Percentiles rank a stretch among this genome's conserved stretches.
phyloP scores from a whole-genome alignment of 1,140 invertebrate genomes.

The Lepidurus packardi region DNA sequence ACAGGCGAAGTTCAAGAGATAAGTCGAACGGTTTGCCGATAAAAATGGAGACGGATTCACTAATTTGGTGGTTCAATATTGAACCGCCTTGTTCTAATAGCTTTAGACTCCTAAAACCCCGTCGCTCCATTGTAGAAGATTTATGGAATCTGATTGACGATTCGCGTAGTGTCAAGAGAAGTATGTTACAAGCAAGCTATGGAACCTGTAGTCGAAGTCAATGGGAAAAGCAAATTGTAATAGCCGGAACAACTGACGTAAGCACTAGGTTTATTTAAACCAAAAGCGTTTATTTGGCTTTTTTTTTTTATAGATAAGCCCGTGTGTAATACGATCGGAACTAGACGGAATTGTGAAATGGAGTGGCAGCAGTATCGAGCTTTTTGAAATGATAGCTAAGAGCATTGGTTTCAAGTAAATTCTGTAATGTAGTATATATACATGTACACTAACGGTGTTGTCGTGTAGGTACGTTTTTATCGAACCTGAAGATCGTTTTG shows the following conservation, averaged over 20 bases:
- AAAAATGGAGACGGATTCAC: no score
- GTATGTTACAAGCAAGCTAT: neutral
- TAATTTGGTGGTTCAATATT: neutral
- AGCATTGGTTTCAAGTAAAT: no score
- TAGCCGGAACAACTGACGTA: neutral
- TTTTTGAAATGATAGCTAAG: no score
- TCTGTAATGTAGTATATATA: no score
- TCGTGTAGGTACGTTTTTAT: neutral
- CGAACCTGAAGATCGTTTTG: neutral
- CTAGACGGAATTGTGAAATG: no score
- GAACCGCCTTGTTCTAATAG: neutral
- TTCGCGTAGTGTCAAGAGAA: neutral
- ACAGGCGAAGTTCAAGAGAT: no score
- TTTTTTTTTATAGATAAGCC: no score
- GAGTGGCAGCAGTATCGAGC: no score
- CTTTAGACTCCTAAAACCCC: neutral
- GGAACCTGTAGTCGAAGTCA: neutral
- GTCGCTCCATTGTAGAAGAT: neutral
- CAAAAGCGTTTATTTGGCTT: no score
- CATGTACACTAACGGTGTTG: neutral
- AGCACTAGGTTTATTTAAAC: neutral
- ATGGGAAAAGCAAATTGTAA: neutral
- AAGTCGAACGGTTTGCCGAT: no score
- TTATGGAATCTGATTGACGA: neutral
- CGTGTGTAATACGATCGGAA: no score